These are phyloP conservation scores for Geophilus truncorum DNA, from an alignment of 2,888 invertebrate species.

Conservation along the genomic window DNA sequence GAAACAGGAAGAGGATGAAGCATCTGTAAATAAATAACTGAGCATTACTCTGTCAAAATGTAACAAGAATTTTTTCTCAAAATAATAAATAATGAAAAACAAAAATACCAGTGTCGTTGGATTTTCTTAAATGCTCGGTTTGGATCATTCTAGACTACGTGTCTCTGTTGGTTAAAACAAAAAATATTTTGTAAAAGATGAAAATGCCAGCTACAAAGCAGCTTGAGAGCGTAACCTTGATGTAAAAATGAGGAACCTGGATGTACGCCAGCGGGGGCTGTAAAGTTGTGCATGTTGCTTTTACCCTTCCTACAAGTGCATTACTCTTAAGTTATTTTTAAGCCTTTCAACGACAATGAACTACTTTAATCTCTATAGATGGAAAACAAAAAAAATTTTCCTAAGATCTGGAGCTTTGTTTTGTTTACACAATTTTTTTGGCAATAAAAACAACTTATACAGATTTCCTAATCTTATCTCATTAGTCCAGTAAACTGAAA, in stretches of 20 bases:
- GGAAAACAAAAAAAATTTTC: not conserved
- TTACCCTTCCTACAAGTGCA: conserved; percentile 27
- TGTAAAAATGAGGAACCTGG: conserved; percentile 4
- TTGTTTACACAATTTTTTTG: not conserved
- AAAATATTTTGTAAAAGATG: not conserved
- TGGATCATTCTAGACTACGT: not conserved
- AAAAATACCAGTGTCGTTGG: not conserved
- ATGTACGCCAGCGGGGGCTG: not conserved
- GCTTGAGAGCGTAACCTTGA: not conserved
- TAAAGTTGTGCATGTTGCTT: not conserved
- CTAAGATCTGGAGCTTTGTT: not conserved
- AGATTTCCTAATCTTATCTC: no score
- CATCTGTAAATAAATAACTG: conserved; percentile 12
- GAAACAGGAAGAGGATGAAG: not conserved
- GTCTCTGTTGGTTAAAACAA: not conserved
- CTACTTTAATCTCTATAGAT: not conserved
- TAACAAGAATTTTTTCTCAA: not conserved
- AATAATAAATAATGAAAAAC: not conserved
- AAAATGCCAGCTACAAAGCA: not conserved
- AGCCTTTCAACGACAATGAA: conserved; percentile 24
- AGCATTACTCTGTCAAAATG: not conserved
- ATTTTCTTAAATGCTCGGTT: not conserved
- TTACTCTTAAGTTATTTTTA: conserved; percentile 21
- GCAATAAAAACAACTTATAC: no score
- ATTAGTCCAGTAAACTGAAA: no score